Base-by-base conservation (phyloP, 2,888 invertebrate species). In the Agriopis marginaria region DNA sequence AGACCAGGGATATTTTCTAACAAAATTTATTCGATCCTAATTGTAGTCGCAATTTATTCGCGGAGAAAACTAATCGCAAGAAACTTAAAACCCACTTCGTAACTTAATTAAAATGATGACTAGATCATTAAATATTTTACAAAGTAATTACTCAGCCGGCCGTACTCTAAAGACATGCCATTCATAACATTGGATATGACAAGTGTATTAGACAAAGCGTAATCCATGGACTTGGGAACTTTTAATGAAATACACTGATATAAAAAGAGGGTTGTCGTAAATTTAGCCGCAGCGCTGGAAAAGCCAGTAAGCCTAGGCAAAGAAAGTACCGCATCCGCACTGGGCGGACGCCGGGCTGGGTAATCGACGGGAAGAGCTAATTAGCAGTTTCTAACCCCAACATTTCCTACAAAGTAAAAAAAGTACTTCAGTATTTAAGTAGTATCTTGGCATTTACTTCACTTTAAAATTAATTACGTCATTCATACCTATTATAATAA, bases 201-300 rank as follows among this genome's bases (percentile, higher is more conserved):
- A 79, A 82, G 63, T 66, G 75, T 79, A 80, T 81, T 79, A 80
- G 73, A 75, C 78, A 75, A 81, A 82, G 82, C 77, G 78, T 84
- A 83, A 86, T 83, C 82, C 77, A 73, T n/a, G 63, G 82, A 70
- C 81, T 83, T 77, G 77, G 50, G 72, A 86, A 88, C 79, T 88
- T 86, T 82, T 85, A 86, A 86, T 86, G 79, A 86, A 88, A 85
- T 84, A 82, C 45, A 58, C 61, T 69, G 11, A 50, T 81, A 82
- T 81, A 54, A 54, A 54, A 82, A 79, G 78, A 78, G 78, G 77
- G 78, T 76, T 79, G 80, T 81, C 81, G 77, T 82, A 83, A 84
- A 84, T 82, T 83, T 79, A 77, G 75, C 78, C 80, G 79, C 78
- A 80, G 77, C 75, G 76, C 81, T 79, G 66, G 74, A 67, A 77